A percentile compares a stretch with the other conserved stretches of the same genome.
These are phyloP conservation scores for Regulus satrapa DNA, from an alignment of 2,113 vertebrate species.

Conservation along the genomic window DNA sequence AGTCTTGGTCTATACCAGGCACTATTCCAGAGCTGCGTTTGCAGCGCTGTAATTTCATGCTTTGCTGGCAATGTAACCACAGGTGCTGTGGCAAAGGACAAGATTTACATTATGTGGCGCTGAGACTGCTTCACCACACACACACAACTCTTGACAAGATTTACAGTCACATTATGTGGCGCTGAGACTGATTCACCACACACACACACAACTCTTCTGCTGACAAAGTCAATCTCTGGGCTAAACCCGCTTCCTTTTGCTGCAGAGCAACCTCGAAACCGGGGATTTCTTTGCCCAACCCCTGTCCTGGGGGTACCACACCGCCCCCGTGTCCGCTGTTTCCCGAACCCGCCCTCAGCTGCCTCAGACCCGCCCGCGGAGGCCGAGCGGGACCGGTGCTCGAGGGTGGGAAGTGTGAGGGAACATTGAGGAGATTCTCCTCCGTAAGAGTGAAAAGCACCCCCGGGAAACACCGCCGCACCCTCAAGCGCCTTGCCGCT, in stretches of 20 bases:
- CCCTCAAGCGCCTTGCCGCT: not conserved
- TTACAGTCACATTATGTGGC: fast-evolving
- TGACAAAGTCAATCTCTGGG: not conserved
- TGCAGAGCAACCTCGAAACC: not conserved
- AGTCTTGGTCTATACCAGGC: not conserved
- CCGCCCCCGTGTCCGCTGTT: fast-evolving
- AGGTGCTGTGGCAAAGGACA: fast-evolving
- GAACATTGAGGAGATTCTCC: not conserved
- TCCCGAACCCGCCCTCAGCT: fast-evolving
- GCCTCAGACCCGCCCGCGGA: not conserved
- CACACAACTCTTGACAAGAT: too few species aligned
- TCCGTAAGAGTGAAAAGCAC: not conserved
- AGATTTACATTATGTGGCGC: fast-evolving
- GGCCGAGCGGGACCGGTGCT: not conserved
- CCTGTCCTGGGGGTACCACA: fast-evolving
- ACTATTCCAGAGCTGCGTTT: fast-evolving
- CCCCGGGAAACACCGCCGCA: not conserved
- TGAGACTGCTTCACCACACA: not conserved
- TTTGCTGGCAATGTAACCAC: not conserved
- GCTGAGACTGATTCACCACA: not conserved
- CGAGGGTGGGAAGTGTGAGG: not conserved
- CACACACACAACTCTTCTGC: not conserved
- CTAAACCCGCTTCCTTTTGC: not conserved
- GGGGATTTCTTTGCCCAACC: not conserved
- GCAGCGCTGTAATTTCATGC: not conserved